Evolutionary conservation across 2,888 invertebrate species (phyloP), one percentile per base, ranked within the genome.

Genomic region (Eupithecia vulgata): DNA sequence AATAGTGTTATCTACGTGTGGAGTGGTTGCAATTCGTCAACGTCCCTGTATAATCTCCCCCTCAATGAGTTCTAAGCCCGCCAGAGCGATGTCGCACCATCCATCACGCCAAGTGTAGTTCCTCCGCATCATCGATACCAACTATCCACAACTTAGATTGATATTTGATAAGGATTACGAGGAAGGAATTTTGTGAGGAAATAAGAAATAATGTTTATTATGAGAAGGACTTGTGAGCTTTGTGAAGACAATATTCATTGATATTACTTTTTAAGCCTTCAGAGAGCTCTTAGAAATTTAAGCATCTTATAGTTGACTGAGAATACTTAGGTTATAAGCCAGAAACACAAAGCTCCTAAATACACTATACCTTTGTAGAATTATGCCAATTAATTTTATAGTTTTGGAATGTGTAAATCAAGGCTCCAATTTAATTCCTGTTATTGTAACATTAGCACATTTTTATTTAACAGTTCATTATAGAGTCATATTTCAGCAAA

Each of bases 1-100:
- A 89, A 91, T 88, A 88, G 88, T 87, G 82, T 79, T 91, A 91
- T 90, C 90, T 90, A 86, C 88, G 86, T 87, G 89, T 87, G 84
- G 85, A 89, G 88, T 87, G 84, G 83, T 84, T 83, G 90, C 90
- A 88, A 93, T 93, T 89, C 91, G 91, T 93, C 93, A 93, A 92
- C 89, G 94, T 93, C 93, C 83, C 85, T 84, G 87, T 89, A 90
- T 93, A 93, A 93, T 92, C 92, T 92, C 85, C 85, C 86, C 89
- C 89, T 91, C 91, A 91, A 91, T 92, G 92, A 91, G 90, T 87
- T 87, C 87, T 91, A 90, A 91, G 91, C 91, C 87, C 83, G 88
- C 83, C 83, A 82, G 86, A 75, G 87, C 87, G 91, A 90, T 88
- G 91, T 89, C 87, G 87, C 87, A 83, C 89, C 90, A 93, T 93